phyloP scores from a whole-genome alignment of 1,140 invertebrate species.

The Zaprionus taronus region DNA sequence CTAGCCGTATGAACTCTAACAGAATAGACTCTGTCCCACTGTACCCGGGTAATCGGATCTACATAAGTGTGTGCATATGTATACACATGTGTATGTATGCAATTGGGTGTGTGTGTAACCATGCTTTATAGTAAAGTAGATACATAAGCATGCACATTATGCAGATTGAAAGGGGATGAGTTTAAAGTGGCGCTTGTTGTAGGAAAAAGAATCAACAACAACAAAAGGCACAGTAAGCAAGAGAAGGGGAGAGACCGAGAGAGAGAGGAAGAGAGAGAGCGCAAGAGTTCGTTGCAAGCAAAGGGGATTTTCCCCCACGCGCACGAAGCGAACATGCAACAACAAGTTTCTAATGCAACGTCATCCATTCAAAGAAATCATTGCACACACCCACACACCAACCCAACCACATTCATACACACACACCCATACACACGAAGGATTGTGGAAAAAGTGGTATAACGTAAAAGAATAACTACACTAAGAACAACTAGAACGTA shows the following conservation, averaged over 20 bases:
- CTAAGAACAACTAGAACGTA: conserved; percentile 33
- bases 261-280: conserved; percentile 24
- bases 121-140: conserved; percentile 77
- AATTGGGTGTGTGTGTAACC: conserved; percentile 35
- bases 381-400: conserved; percentile 32
- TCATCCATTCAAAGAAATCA: conserved; percentile 77
- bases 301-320: conserved; percentile 29
- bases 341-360: conserved; percentile 78
- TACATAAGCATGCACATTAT: conserved; percentile 81
- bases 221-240: not conserved
- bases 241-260: conserved; percentile 23
- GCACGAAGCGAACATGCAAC: conserved; percentile 25
- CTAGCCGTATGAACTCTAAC: not conserved
- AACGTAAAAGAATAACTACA: conserved; percentile 27
- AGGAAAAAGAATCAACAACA: conserved; percentile 58
- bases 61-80: not conserved
- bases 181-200: conserved; percentile 78
- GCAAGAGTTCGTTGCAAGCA: conserved; percentile 26
- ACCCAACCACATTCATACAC: conserved; percentile 4
- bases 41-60: conserved; percentile 69
- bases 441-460: conserved; percentile 18
- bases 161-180: conserved; percentile 69
- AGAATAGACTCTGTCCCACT: conserved; percentile 35
- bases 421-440: conserved; percentile 15
- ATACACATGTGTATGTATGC: conserved; percentile 3